Conservation (phyloP, 2,113 vertebrate species). For the Isurus oxyrinchus region DNA sequence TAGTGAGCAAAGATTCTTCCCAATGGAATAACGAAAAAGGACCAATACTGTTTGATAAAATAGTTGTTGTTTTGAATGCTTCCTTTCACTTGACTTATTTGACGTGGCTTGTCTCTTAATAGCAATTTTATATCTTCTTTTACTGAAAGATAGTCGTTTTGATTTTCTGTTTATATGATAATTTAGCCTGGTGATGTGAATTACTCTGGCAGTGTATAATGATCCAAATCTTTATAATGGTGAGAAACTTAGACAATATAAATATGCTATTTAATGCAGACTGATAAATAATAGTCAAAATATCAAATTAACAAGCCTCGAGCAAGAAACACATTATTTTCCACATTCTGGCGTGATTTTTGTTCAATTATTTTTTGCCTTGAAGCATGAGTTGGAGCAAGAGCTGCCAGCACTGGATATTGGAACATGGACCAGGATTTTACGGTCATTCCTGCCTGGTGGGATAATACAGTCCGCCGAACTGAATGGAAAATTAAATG, state of each 20-base stretch:
- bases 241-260: not conserved
- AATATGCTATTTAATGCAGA: not conserved
- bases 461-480: too few relatives aligned
- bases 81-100: not conserved
- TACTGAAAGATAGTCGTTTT: not conserved
- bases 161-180: not conserved
- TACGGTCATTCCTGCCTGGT: too few relatives aligned
- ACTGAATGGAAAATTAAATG: too few relatives aligned
- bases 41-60: not conserved
- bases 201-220: not conserved
- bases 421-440: not conserved
- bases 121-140: not conserved
- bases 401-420: not conserved
- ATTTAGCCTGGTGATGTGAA: not conserved
- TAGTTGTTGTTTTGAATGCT: not conserved
- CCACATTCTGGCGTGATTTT: not conserved
- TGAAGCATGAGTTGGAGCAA: not conserved
- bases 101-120: not conserved
- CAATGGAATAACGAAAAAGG: not conserved
- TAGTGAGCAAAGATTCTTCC: not conserved
- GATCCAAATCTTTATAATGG: not conserved
- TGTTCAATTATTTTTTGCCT: not conserved
- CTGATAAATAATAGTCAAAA: not conserved
- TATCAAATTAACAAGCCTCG: not conserved
- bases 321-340: not conserved